phyloP scores from a whole-genome alignment of 1,140 invertebrate genomes.

The Ostrea edulis region DNA sequence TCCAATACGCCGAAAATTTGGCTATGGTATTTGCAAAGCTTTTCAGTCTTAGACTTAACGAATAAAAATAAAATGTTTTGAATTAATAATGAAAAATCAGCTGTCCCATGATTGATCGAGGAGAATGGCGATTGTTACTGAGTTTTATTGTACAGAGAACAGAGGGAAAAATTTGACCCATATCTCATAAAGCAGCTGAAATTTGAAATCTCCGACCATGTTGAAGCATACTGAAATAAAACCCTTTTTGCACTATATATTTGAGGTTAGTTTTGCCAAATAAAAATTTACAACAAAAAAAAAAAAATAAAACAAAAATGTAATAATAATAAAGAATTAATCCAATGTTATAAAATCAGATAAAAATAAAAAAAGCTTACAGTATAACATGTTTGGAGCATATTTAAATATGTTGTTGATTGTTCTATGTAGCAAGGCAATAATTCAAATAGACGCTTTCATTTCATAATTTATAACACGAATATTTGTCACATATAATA shows the following conservation, averaged over 20 bases:
- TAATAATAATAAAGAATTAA: too few relatives aligned
- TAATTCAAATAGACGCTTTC: too few relatives aligned
- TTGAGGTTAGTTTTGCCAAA: neutral
- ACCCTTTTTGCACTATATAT: neutral
- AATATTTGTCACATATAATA: too few relatives aligned
- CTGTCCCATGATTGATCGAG: neutral
- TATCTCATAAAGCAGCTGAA: neutral
- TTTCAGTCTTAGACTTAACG: neutral
- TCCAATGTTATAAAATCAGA: too few relatives aligned
- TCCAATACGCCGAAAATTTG: neutral
- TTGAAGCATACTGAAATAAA: neutral
- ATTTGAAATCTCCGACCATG: neutral
- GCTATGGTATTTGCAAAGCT: neutral
- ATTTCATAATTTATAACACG: too few relatives aligned
- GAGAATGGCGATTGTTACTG: neutral
- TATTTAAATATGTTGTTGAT: too few relatives aligned
- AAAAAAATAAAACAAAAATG: neutral
- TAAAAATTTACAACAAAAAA: too few relatives aligned
- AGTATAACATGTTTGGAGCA: too few relatives aligned
- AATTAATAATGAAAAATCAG: constrained; percentile 13
- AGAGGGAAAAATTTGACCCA: neutral
- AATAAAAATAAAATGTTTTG: constrained; percentile 1
- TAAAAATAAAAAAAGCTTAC: too few relatives aligned
- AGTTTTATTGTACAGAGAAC: neutral
- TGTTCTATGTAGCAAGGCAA: too few relatives aligned